Percentiles rank a stretch among this genome's conserved stretches.
Evolutionary conservation across 2,797 vertebrate species (phyloP).

Genomic region (Darevskia mixta): DNA sequence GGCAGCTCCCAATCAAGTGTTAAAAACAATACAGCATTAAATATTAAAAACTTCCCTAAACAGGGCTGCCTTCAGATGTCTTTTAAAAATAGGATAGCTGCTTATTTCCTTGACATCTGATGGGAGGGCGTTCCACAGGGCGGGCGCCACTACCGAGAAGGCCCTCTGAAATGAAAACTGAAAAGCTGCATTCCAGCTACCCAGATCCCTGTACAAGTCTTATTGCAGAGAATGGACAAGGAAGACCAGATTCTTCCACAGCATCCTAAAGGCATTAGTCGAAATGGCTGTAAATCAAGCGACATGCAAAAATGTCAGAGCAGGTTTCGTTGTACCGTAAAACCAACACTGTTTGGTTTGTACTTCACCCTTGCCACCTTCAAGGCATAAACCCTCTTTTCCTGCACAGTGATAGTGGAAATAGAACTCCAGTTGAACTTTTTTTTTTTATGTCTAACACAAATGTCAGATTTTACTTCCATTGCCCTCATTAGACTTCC

Average conservation of each 20-base stretch:
- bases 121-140: too few relatives aligned
- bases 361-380: background rate
- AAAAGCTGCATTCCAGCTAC: background rate
- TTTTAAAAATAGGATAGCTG: too few relatives aligned
- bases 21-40: too few relatives aligned
- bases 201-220: background rate
- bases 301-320: conserved; percentile 1
- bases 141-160: too few relatives aligned
- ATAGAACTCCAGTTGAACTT: conserved; percentile 13
- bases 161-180: too few relatives aligned
- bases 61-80: too few relatives aligned
- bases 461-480: background rate
- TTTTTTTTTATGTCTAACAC: background rate
- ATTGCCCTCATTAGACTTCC: conserved; percentile 9
- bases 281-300: conserved; percentile 15
- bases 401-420: background rate
- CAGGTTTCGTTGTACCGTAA: background rate
- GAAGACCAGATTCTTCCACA: background rate
- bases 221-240: background rate
- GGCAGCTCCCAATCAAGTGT: too few relatives aligned
- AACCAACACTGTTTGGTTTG: background rate
- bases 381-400: background rate
- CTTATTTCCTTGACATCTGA: too few relatives aligned
- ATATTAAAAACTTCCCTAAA: too few relatives aligned
- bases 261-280: background rate